These are phyloP conservation scores for Microcebus lehilahytsara DNA, from an alignment of 2,113 vertebrate species.

Conservation along the genomic window DNA sequence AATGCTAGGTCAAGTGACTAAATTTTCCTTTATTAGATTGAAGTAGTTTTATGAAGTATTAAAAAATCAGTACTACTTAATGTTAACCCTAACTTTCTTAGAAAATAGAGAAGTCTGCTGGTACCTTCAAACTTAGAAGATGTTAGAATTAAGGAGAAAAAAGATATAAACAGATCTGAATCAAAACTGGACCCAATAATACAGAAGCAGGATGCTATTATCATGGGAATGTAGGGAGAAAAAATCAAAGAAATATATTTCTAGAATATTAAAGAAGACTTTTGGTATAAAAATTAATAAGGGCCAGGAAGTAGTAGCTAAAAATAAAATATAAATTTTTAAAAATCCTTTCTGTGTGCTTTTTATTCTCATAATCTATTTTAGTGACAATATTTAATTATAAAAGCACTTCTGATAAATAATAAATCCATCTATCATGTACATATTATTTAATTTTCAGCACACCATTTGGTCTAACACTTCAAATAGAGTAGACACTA, in stretches of 20 bases:
- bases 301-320: background rate
- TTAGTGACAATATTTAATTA: background rate
- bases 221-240: background rate
- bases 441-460: background rate
- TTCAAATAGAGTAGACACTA: background rate
- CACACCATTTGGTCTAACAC: background rate
- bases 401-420: background rate
- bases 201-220: background rate
- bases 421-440: background rate
- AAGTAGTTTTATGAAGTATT: background rate
- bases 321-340: background rate
- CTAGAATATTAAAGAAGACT: background rate
- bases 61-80: background rate
- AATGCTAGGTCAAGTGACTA: background rate
- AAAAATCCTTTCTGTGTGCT: background rate
- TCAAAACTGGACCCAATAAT: background rate
- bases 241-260: background rate
- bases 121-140: background rate
- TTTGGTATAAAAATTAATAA: background rate
- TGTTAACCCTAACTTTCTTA: background rate
- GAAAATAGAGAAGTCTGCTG: background rate
- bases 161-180: background rate
- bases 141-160: background rate
- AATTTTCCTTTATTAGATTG: background rate
- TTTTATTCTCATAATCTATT: background rate